A percentile compares a stretch with the other conserved stretches of the same genome.
These are phyloP conservation scores for Cinclus mexicanus DNA, from an alignment of 2,113 vertebrate species.

Conservation along the genomic window DNA sequence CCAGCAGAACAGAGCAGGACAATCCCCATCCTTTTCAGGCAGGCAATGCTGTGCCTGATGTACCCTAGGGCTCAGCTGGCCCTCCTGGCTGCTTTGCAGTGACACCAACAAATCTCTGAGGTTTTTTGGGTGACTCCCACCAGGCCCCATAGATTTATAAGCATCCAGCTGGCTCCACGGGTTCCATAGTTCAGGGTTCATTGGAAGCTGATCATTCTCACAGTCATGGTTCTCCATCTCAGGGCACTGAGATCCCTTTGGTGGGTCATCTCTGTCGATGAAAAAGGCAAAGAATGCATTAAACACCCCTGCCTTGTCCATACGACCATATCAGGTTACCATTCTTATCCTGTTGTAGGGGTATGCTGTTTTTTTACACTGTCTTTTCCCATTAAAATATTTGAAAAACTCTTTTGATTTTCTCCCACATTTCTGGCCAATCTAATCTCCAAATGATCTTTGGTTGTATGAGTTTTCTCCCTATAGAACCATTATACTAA, in stretches of 20 bases:
- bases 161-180: not conserved
- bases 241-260: not conserved
- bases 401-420: not conserved
- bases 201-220: not conserved
- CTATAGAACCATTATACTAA: not conserved
- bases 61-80: fast-evolving
- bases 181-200: not conserved
- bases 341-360: not conserved
- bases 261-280: not conserved
- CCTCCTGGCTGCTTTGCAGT: fast-evolving
- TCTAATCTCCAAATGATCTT: not conserved
- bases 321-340: too few relatives aligned
- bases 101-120: not conserved
- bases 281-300: not conserved
- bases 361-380: not conserved
- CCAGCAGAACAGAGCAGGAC: not conserved
- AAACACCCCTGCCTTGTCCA: not conserved
- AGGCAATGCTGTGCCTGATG: fast-evolving
- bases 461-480: not conserved
- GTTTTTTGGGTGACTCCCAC: not conserved
- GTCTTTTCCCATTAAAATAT: not conserved
- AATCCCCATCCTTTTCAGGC: fast-evolving
- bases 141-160: not conserved
- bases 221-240: not conserved
- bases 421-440: not conserved